Percentiles rank a stretch among this genome's conserved stretches.
These are phyloP conservation scores for Aspidiotus rigidus DNA, from an alignment of 2,888 invertebrate species.

Conservation along the genomic window DNA sequence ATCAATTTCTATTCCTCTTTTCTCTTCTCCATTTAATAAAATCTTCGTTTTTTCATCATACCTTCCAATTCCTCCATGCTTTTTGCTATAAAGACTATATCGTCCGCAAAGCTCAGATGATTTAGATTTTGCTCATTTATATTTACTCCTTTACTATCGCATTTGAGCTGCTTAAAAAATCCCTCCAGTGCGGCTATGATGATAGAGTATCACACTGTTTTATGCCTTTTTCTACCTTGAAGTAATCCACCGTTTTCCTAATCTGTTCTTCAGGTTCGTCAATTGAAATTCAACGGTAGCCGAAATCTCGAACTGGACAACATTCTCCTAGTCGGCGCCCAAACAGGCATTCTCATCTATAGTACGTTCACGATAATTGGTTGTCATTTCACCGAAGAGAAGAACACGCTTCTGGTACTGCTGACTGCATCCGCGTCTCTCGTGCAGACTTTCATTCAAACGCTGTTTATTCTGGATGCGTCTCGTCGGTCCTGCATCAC, in stretches of 20 bases:
- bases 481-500: conserved; percentile 55
- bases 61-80: too few species aligned
- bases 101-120: too few species aligned
- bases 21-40: too few species aligned
- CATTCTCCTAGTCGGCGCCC: conserved; percentile 81
- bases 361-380: conserved; percentile 89
- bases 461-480: conserved; percentile 83
- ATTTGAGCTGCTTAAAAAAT: too few species aligned
- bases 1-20: too few species aligned
- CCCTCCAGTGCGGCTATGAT: too few species aligned
- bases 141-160: too few species aligned
- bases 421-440: conserved; percentile 76
- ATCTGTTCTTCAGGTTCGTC: conserved; percentile 51
- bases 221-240: too few species aligned
- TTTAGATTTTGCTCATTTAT: too few species aligned
- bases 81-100: too few species aligned
- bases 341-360: conserved; percentile 89
- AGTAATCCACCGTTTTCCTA: background rate
- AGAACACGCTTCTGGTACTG: conserved; percentile 69
- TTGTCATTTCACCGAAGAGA: conserved; percentile 74
- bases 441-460: conserved; percentile 80
- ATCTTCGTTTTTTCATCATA: too few species aligned
- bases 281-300: conserved; percentile 72
- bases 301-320: conserved; percentile 79
- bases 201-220: too few species aligned